phyloP scores from a whole-genome alignment of 2,888 invertebrate genomes.

The Pegoplata infirma region DNA sequence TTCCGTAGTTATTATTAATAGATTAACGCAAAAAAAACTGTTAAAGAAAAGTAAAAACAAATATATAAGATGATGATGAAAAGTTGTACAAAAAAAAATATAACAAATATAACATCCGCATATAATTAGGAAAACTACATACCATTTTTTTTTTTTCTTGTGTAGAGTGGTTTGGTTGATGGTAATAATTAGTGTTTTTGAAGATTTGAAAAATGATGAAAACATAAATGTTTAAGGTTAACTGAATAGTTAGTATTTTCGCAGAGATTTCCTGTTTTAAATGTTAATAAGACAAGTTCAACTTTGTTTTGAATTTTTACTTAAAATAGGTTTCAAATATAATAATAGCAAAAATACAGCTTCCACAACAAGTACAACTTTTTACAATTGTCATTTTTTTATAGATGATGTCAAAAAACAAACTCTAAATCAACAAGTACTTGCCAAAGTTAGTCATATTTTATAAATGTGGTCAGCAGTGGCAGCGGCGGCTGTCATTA shows the following conservation, averaged over 20 bases:
- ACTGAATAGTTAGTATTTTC: too few species aligned
- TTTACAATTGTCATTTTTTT: neutral
- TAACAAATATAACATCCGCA: constrained; percentile 28
- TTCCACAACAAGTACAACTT: neutral
- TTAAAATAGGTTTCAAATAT: neutral
- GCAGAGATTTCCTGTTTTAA: neutral
- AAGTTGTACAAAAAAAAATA: neutral
- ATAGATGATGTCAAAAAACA: neutral
- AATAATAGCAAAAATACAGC: neutral
- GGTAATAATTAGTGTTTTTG: neutral
- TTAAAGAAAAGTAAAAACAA: neutral
- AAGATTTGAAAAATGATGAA: neutral
- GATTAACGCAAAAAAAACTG: constrained; percentile 6
- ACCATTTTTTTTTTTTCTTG: too few species aligned
- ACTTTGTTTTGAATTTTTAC: neutral
- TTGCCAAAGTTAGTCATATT: neutral
- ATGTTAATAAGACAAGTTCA: neutral
- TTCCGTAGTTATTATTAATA: constrained; percentile 43
- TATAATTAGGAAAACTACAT: constrained; percentile 16
- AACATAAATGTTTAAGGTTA: neutral
- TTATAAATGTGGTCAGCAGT: constrained; percentile 14
- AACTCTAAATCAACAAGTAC: too few species aligned
- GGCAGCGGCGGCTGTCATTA: neutral
- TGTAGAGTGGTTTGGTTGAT: neutral
- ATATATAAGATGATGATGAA: neutral